Evolutionary conservation across 2,888 invertebrate species (phyloP), one percentile per base, ranked within the genome.

Genomic region (Allolobophora icterica): DNA sequence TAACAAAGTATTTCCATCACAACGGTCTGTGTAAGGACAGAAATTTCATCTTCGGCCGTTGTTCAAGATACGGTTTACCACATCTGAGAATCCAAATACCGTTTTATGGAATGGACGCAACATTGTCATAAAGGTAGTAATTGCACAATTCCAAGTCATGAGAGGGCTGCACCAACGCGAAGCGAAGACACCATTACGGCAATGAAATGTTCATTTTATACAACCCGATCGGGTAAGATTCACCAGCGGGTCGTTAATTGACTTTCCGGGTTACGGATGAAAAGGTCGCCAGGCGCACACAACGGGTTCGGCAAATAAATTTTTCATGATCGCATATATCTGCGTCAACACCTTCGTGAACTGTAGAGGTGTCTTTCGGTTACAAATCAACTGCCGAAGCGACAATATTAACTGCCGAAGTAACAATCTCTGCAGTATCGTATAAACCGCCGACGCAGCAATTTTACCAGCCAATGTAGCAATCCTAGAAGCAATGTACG

Each of bases 401-500:
- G 1, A n/a, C 71, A 71, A 71, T 71, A n/a, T 71, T 71, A 71
- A n/a, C n/a, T n/a, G 71, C 71, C n/a, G 30, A 71, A 71, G n/a
- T 71, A 71, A 8, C 71, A 30, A n/a, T 71, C 30, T 4, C n/a
- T n/a, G 71, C n/a, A 1, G 71, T n/a, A 71, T n/a, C 71, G 8
- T n/a, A n/a, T 71, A 11, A n/a, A 71, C 11, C 4, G 30, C 11
- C 30, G 30, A n/a, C n/a, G n/a, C 71, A 71, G 71, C 71, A 71
- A 71, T 71, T 71, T 52, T 15, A 52, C 52, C 71, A 71, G n/a
- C 52, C 21, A 24, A 21, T 71, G 71, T 1, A 71, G 71, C 71
- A 71, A n/a, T 71, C 71, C n/a, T 71, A n/a, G 71, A n/a, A n/a
- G 71, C 71, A 71, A 71, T 71, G 71, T n/a, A 52, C 21, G 52